Percentiles rank a stretch among this genome's conserved stretches.
phyloP scores from a whole-genome alignment of 2,113 vertebrate genomes.

The Scalopus aquaticus region DNA sequence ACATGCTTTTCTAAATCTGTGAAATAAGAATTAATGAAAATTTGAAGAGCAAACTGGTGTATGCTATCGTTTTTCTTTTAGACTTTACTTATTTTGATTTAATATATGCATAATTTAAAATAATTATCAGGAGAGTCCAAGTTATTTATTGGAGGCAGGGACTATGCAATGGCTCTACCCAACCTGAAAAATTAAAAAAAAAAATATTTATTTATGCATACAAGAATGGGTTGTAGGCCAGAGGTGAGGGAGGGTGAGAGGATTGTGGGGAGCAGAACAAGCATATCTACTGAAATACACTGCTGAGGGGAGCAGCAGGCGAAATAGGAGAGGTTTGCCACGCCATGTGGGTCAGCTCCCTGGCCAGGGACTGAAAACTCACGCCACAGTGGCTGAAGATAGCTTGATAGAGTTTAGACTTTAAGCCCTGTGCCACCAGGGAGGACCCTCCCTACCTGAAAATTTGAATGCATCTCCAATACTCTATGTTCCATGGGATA shows the following conservation, averaged over 20 bases:
- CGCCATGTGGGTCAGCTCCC: too few species aligned
- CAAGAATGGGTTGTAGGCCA: too few species aligned
- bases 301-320: too few species aligned
- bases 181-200: not conserved
- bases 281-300: too few species aligned
- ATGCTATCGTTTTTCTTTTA: not conserved
- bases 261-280: too few species aligned
- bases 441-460: not conserved
- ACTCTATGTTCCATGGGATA: not conserved
- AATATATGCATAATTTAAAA: not conserved
- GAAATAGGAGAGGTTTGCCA: too few species aligned
- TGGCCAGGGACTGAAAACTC: too few species aligned
- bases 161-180: not conserved
- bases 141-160: not conserved
- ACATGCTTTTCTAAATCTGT: not conserved
- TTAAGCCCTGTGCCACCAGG: too few species aligned
- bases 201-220: too few species aligned
- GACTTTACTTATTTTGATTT: not conserved
- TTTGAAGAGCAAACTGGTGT: not conserved
- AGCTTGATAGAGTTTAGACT: too few species aligned
- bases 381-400: too few species aligned
- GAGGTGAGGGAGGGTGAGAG: too few species aligned
- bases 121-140: not conserved
- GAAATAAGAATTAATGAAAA: not conserved
- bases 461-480: not conserved